These are phyloP conservation scores for Malaclemys terrapin DNA, from an alignment of 2,113 vertebrate genomes.

Conservation along the genomic window DNA sequence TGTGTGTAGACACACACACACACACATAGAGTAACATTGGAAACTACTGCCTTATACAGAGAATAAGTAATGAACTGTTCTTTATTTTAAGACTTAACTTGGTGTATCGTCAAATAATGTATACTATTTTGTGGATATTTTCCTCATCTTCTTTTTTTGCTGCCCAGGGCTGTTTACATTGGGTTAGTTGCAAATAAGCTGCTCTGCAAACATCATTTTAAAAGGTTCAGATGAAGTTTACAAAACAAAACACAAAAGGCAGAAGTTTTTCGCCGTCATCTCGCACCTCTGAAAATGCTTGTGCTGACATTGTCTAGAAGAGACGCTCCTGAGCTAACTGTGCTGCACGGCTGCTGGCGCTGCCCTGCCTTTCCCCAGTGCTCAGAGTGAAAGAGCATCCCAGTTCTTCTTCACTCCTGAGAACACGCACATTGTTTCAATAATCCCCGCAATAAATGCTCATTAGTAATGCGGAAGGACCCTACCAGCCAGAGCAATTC, in stretches of 20 bases:
- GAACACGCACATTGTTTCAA: constrained; percentile 84
- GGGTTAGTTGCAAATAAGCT: rapidly evolving
- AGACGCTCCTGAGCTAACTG: not conserved
- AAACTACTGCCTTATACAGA: not conserved
- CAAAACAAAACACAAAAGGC: not conserved
- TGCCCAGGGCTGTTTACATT: not conserved
- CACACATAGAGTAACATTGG: not conserved
- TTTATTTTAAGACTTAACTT: not conserved
- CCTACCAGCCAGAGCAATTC: constrained; percentile 82
- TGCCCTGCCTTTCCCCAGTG: constrained; percentile 74
- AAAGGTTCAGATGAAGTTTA: not conserved
- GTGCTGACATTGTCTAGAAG: not conserved
- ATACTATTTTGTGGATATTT: rapidly evolving
- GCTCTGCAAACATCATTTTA: not conserved
- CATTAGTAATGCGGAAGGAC: constrained; percentile 86
- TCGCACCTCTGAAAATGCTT: not conserved
- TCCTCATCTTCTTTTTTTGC: not conserved
- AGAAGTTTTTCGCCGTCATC: rapidly evolving
- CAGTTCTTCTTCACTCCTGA: constrained; percentile 74
- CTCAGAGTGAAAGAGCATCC: constrained; percentile 80
- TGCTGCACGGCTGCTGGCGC: constrained; percentile 38
- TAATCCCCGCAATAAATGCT: constrained; percentile 88
- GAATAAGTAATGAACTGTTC: rapidly evolving
- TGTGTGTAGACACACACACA: rapidly evolving
- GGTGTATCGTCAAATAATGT: rapidly evolving